A percentile compares a stretch with the other conserved stretches of the same genome.
Conservation (phyloP, 2,888 invertebrate species). For the Eilema depressum region DNA sequence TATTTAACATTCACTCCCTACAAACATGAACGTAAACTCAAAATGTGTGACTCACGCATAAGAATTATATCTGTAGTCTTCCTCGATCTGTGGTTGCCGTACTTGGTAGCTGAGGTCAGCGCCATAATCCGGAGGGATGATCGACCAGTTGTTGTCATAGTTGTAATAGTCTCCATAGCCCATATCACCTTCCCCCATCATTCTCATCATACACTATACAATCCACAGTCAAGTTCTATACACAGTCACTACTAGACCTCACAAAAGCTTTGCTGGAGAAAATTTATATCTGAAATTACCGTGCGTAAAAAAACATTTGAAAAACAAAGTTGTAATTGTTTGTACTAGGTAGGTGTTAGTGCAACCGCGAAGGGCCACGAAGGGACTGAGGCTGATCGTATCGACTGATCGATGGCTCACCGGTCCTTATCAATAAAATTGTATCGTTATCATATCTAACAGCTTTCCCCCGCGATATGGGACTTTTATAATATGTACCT, state of each 20-base stretch:
- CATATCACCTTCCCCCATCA: conserved; percentile 86
- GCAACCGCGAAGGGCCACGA: conserved; percentile 53
- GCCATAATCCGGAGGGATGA: conserved; percentile 91
- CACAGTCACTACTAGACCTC: conserved; percentile 7
- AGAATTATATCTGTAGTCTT: conserved; percentile 89
- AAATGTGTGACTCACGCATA: conserved; percentile 85
- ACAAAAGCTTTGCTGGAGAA: conserved; percentile 26
- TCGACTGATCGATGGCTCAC: conserved; percentile 84
- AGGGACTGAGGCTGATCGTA: conserved; percentile 69
- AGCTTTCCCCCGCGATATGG: conserved; percentile 84
- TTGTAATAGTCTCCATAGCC: conserved; percentile 86
- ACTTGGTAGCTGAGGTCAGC: conserved; percentile 79
- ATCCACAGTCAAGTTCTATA: conserved; percentile 30
- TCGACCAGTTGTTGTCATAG: conserved; percentile 90
- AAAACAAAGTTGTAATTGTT: conserved; percentile 52
- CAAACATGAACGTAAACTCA: conserved; percentile 1
- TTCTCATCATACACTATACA: conserved; percentile 79
- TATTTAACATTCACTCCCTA: conserved; percentile 6
- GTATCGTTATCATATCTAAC: conserved; percentile 85
- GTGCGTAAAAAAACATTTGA: conserved; percentile 43
- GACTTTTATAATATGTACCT: conserved; percentile 78
- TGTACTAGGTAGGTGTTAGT: conserved; percentile 39
- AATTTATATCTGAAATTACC: conserved; percentile 53
- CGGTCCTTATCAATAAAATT: conserved; percentile 84
- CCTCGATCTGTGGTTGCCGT: conserved; percentile 83